Percentiles rank a stretch among this genome's conserved stretches.
Conservation (phyloP, 2,888 invertebrate genomes). For the Synanthedon vespiformis region DNA sequence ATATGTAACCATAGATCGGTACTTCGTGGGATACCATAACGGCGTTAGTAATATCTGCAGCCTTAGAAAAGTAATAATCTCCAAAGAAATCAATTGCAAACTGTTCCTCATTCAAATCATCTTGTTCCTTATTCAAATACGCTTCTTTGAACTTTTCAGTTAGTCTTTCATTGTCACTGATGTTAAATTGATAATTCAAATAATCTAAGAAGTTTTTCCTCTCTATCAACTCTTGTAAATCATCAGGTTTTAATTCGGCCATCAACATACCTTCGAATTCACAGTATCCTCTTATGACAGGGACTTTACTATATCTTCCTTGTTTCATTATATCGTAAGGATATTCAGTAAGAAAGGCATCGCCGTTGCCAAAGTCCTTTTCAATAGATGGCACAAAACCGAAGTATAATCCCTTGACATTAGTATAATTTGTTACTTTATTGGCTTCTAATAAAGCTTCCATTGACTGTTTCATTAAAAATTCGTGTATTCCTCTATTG, state of each 20-base stretch:
- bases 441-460: conserved; percentile 11
- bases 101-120: conserved; percentile 43
- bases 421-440: conserved; percentile 34
- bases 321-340: conserved; percentile 45
- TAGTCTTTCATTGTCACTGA: conserved; percentile 21
- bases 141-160: conserved; percentile 31
- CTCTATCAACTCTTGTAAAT: conserved; percentile 8
- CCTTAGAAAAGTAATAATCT: conserved; percentile 58
- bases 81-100: conserved; percentile 55
- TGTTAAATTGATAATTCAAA: conserved; percentile 44
- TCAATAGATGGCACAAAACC: conserved; percentile 41
- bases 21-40: conserved; percentile 39
- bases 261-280: conserved; percentile 57
- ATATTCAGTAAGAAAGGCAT: conserved; percentile 24
- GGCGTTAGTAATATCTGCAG: conserved; percentile 36
- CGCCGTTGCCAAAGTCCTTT: conserved; percentile 25
- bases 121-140: conserved; percentile 48
- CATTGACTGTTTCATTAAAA: conserved; percentile 16
- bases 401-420: conserved; percentile 27
- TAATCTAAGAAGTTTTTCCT: conserved; percentile 34
- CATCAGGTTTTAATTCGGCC: conserved; percentile 14
- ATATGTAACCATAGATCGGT: conserved; percentile 70
- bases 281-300: conserved; percentile 59
- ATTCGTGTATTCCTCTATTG: conserved; percentile 16
- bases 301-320: conserved; percentile 41